A percentile compares a stretch with the other conserved stretches of the same genome.
Conservation (phyloP, 2,888 invertebrate species). For the Ochropacha duplaris region DNA sequence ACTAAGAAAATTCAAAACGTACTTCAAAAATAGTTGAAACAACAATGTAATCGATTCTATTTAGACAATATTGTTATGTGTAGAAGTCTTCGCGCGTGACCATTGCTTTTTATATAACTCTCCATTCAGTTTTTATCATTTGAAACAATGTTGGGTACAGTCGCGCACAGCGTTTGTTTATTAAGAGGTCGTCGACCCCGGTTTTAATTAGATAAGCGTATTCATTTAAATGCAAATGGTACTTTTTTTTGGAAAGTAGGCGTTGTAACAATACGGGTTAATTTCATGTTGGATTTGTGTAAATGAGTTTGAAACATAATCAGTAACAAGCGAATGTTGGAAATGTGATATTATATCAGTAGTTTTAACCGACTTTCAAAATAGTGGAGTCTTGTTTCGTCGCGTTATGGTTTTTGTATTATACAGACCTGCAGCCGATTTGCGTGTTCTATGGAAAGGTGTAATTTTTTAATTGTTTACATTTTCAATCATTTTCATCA, state of each 20-base stretch:
- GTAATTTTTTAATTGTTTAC: no score
- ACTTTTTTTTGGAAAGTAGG: not conserved
- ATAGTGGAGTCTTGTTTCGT: no score
- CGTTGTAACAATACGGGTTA: not conserved
- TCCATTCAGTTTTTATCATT: not conserved
- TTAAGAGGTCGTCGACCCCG: conserved; percentile 1
- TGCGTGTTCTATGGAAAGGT: no score
- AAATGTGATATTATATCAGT: not conserved
- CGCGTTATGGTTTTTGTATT: no score
- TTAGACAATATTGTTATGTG: not conserved
- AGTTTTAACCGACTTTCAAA: no score
- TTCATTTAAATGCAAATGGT: conserved; percentile 31
- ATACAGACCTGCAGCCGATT: no score
- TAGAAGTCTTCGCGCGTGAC: not conserved
- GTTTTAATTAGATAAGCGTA: conserved; percentile 46
- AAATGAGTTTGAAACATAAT: not conserved
- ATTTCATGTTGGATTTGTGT: not conserved
- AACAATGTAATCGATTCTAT: not conserved
- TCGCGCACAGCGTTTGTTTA: not conserved
- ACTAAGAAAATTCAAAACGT: no score
- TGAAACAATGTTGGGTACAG: not conserved
- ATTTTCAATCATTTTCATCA: no score
- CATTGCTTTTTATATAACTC: not conserved
- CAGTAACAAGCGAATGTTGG: not conserved
- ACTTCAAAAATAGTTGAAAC: not conserved